Base-by-base conservation (phyloP, 1,140 invertebrate species). In the Thaumetopoea pityocampa region DNA sequence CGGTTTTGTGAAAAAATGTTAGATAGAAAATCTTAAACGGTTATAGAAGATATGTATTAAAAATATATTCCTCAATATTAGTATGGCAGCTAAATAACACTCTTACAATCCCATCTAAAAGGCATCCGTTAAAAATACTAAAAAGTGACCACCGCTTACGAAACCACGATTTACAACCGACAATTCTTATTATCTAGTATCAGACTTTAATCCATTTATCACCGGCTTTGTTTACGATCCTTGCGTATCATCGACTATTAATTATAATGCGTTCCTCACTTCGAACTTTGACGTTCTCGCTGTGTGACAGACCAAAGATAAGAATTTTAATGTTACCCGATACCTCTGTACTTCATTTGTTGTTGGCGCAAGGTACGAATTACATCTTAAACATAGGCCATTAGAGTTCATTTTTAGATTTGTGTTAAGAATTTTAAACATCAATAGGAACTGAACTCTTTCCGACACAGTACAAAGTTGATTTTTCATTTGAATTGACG, bases 161-260 rank as follows among this genome's bases (percentile, higher is more conserved):
- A 71, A 78, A 79, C 52, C 50, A 73, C 60, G 67, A 78, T 80
- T 77, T 78, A 76, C 73, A 76, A 68, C 67, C 69, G 61, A 72
- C 63, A 69, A 47, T 50, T 56, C 55, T 55, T 67, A 76, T 78
- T 83, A 80, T 83, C 76, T 71, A 63, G 60, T 83, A 83, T 76
- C 72, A 79, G 57, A 45, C 54, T 67, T 62, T 80, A 80, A 83
- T 83, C 79, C 79, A 83, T 83, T 83, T 83, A 83, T 83, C 77
- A 83, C 66, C 45, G 74, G 74, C 73, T 81, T 83, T 83, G 79
- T 83, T 83, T 83, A 83, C 77, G 72, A 78, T 74, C 66, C 69
- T 67, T 62, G 70, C 70, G 68, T 81, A 83, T 83, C 79, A 79
- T 81, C 77, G 74, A 71, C 79, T 81, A 83, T 83, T 81, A 83